A percentile compares a stretch with the other conserved stretches of the same genome.
phyloP scores from a whole-genome alignment of 2,888 invertebrate species.

The Monochamus alternatus region DNA sequence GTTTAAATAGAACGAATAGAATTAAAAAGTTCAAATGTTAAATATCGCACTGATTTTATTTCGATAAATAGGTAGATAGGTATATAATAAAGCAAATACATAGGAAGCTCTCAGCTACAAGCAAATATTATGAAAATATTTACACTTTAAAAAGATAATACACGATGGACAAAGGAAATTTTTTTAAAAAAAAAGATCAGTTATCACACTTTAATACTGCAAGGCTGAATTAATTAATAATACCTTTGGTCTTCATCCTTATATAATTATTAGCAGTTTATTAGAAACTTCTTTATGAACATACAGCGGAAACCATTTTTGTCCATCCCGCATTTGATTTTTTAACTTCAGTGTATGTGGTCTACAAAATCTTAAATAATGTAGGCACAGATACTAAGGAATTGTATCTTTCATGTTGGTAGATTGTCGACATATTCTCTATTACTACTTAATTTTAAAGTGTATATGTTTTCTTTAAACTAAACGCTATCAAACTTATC shows the following conservation, averaged over 20 bases:
- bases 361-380: not conserved
- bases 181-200: not conserved
- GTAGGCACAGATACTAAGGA: conserved; percentile 2
- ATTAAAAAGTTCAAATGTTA: not conserved
- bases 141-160: conserved; percentile 46
- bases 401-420: not conserved
- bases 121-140: conserved; percentile 52
- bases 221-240: too few species aligned
- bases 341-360: not conserved
- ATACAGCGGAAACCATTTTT: not conserved
- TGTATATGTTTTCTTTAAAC: conserved; percentile 36
- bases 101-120: conserved; percentile 64
- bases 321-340: conserved; percentile 13
- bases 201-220: not conserved
- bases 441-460: conserved; percentile 30
- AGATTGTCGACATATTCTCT: conserved; percentile 28
- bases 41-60: conserved; percentile 22
- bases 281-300: too few species aligned
- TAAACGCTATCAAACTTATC: conserved; percentile 26
- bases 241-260: too few species aligned
- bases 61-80: conserved; percentile 28
- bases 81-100: conserved; percentile 60
- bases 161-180: conserved; percentile 26
- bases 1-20: not conserved
- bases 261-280: too few species aligned